Evolutionary conservation across 2,113 vertebrate genomes (phyloP), one percentile per base, ranked within the genome.

Genomic region (Dicaeum eximium): DNA sequence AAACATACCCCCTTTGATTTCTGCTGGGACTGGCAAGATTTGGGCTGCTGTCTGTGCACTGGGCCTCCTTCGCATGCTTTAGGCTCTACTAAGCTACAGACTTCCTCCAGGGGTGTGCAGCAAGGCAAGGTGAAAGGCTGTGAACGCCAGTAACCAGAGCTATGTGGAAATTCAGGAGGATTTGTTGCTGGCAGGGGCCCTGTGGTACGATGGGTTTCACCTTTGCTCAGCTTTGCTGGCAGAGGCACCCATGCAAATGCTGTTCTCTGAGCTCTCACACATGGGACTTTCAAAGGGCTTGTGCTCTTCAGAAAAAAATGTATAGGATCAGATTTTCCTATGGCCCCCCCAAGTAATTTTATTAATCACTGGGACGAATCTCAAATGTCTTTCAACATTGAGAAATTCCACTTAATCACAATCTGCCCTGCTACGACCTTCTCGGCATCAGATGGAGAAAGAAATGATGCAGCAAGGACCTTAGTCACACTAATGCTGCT

Each of bases 381-480:
- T 96, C 79, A 78, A 91, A 90, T 6, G 1, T 92, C 88, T 97
- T 93, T 96, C 85, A 86, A 60, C 77, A 93, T 1, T 28, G 51
- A 97, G 77, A 96, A 97, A 96, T 96, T 93, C 93, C 95, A 94
- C 83, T 96, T 96, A 93, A 92, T 96, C 94, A 96, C 88, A 79
- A 53, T 72, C 64, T 94, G 83, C 86, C 50, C 74, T 80, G 88
- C 71, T 96, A 70, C 51, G 27, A 86, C 75, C 48, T 91, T 91
- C 92, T 93, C 72, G 25, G 84, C 91, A 87, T 86, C 84, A 88
- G 87, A 82, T 71, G 85, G 83, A 82, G 88, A 92, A 83, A 90
- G 81, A 95, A 95, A 93, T 94, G 91, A 91, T 93, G 83, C 90
- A 86, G 93, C 2, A 6, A 69, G 81, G 81, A 90, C 80, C 56